Conservation (phyloP, 1,140 invertebrate genomes). For the Pseudomyrmex sp. region DNA sequence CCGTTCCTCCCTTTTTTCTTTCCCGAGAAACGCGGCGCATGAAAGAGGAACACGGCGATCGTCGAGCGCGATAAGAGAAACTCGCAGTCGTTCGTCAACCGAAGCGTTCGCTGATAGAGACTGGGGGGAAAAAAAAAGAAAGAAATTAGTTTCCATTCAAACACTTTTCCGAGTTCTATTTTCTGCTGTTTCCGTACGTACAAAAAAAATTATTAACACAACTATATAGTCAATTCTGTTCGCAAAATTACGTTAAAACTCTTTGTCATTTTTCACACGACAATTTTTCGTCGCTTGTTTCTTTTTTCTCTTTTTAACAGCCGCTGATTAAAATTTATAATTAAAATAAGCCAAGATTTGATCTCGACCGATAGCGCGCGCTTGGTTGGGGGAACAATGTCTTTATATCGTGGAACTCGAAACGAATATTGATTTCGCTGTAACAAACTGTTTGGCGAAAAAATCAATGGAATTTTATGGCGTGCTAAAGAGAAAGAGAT, state of each 20-base stretch:
- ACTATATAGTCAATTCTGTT: too few species aligned
- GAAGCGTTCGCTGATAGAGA: conserved; percentile 6
- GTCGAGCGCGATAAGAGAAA: conserved; percentile 6
- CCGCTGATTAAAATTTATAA: background rate
- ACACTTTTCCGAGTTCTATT: too few species aligned
- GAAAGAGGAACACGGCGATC: conserved; percentile 26
- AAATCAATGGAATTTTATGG: conserved; percentile 49
- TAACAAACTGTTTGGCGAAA: conserved; percentile 15
- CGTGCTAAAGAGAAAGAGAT: conserved; percentile 40
- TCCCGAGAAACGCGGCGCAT: background rate
- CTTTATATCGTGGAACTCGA: background rate
- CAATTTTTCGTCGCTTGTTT: too few species aligned
- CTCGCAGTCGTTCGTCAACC: conserved; percentile 22
- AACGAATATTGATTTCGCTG: conserved; percentile 24
- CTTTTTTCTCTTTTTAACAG: background rate
- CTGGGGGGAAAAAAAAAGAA: background rate
- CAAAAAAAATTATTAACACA: too few species aligned
- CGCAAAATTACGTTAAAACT: too few species aligned
- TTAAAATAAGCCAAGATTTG: background rate
- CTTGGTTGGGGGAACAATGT: background rate
- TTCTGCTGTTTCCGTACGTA: too few species aligned
- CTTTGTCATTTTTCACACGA: too few species aligned
- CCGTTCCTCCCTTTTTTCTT: background rate
- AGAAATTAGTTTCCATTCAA: too few species aligned
- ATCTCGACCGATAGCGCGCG: too few species aligned